A percentile compares a stretch with the other conserved stretches of the same genome.
Conservation (phyloP, 1,140 invertebrate genomes). For the Pogonus chalceus region DNA sequence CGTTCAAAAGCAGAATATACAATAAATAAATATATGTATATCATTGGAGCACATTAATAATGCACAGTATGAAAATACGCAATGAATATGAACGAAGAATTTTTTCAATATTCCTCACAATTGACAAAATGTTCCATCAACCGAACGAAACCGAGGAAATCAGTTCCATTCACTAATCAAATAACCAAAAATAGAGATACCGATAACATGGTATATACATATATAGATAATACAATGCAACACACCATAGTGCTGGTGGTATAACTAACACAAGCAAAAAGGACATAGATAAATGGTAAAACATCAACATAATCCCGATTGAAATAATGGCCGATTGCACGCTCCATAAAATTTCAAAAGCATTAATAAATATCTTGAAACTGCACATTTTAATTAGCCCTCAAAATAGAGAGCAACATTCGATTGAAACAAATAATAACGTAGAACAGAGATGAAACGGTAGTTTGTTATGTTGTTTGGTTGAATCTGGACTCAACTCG, state of each 20-base stretch:
- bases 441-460: too few relatives aligned
- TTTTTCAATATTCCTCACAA: not conserved
- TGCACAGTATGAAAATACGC: not conserved
- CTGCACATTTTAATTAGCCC: constrained; percentile 2
- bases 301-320: constrained; percentile 1
- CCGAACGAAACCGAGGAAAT: not conserved
- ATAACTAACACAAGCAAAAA: not conserved
- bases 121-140: not conserved
- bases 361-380: constrained; percentile 7
- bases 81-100: too few relatives aligned
- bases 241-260: not conserved
- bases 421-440: not conserved
- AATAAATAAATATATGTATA: too few relatives aligned
- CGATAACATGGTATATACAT: too few relatives aligned
- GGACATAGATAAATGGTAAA: not conserved
- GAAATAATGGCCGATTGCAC: constrained; percentile 2
- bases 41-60: too few relatives aligned
- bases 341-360: constrained; percentile 5
- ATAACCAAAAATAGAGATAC: not conserved
- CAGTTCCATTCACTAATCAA: not conserved
- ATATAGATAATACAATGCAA: not conserved
- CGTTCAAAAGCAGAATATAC: too few relatives aligned
- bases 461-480: too few relatives aligned
- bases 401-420: not conserved
- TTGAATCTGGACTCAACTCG: too few relatives aligned